Evolutionary conservation across 64 coral and sea anemone species (phyloP).

Genomic region (Cladopsammia gracilis): DNA sequence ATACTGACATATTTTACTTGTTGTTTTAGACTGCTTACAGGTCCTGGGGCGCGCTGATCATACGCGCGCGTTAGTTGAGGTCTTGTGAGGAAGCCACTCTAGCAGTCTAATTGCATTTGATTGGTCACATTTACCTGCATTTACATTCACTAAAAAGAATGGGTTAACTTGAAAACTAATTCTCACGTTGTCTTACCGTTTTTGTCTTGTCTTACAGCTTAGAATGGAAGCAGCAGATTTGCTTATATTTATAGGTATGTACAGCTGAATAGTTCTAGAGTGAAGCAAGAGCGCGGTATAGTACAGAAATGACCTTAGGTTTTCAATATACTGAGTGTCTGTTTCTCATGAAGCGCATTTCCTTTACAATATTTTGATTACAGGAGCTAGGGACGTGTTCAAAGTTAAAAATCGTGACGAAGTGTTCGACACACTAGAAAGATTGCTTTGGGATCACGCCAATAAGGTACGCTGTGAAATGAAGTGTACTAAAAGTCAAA

Average conservation of each 20-base stretch:
- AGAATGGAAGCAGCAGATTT: slow-evolving; percentile 93
- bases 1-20: neutral
- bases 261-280: neutral
- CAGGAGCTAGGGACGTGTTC: slow-evolving; percentile 89
- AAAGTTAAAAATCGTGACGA: slow-evolving; percentile 75
- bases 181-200: neutral
- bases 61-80: too few species aligned
- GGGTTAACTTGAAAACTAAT: neutral
- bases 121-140: too few species aligned
- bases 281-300: neutral
- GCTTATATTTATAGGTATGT: slow-evolving; percentile 91
- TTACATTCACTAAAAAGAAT: neutral
- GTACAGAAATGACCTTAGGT: too few species aligned
- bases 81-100: too few species aligned
- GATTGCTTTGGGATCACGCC: slow-evolving; percentile 92
- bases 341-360: neutral
- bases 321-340: neutral
- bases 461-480: slow-evolving; percentile 66
- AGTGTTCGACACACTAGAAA: slow-evolving; percentile 85
- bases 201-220: slow-evolving; percentile 46
- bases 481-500: too few species aligned
- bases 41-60: too few species aligned
- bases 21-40: too few species aligned
- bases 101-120: too few species aligned
- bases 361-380: neutral